These are phyloP conservation scores for Megaptera novaeangliae DNA, from an alignment of 2,113 vertebrate genomes.

Conservation along the genomic window DNA sequence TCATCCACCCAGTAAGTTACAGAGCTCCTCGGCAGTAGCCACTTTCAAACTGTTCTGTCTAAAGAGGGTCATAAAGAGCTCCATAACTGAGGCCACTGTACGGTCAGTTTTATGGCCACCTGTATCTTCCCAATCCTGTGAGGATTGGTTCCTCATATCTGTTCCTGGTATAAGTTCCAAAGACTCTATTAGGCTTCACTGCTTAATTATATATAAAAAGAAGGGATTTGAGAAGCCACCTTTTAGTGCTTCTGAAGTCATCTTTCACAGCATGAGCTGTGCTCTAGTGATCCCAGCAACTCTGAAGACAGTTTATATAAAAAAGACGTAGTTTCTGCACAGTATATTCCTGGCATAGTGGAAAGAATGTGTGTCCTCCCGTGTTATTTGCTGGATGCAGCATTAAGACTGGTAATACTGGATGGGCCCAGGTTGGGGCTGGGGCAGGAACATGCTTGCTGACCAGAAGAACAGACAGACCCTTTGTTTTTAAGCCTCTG, in stretches of 20 bases:
- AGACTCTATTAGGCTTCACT: background rate
- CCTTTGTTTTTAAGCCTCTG: background rate
- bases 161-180: background rate
- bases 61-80: background rate
- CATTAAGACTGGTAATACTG: background rate
- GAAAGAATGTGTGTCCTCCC: background rate
- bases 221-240: background rate
- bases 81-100: background rate
- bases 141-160: background rate
- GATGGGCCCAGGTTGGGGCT: background rate
- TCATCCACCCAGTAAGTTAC: slow-evolving; percentile 96
- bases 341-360: background rate
- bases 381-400: background rate
- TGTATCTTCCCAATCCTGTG: background rate
- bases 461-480: background rate
- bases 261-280: background rate
- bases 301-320: background rate
- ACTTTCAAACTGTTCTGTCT: background rate
- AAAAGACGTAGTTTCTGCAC: background rate
- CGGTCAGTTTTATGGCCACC: background rate
- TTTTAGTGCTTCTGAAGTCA: background rate
- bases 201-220: background rate
- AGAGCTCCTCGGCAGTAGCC: background rate
- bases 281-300: background rate
- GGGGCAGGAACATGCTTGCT: background rate